Evolutionary conservation across 2,797 vertebrate genomes (phyloP).

Genomic region (Discoglossus pictus): DNA sequence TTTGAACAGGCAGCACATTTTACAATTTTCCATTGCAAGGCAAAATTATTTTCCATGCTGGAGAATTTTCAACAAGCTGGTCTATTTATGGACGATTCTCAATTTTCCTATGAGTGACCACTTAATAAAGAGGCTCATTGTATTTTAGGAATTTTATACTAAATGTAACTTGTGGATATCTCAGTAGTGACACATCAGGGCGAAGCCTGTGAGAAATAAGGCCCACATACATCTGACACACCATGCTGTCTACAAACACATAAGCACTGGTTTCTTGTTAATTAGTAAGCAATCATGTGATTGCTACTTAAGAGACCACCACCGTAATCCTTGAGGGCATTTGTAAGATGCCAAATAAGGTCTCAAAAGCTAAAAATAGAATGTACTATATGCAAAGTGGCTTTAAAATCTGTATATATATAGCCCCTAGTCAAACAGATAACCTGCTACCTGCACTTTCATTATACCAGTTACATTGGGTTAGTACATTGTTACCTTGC

Average conservation of each 20-base stretch:
- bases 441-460: too few species aligned
- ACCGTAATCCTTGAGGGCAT: conserved; percentile 20
- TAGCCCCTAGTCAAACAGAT: too few species aligned
- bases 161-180: conserved; percentile 19
- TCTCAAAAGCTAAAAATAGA: conserved; percentile 25
- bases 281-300: conserved; percentile 38
- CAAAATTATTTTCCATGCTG: conserved; percentile 45
- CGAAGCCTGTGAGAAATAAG: conserved; percentile 5
- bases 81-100: conserved; percentile 43
- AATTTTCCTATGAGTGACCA: conserved; percentile 44
- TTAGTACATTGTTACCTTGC: too few species aligned
- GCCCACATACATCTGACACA: neutral
- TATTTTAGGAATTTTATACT: conserved; percentile 25
- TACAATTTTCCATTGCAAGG: conserved; percentile 49
- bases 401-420: conserved; percentile 11
- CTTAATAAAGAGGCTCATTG: conserved; percentile 37
- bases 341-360: conserved; percentile 39
- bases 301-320: conserved; percentile 24
- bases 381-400: conserved; percentile 19
- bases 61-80: conserved; percentile 41
- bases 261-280: conserved; percentile 31
- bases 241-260: conserved; percentile 4
- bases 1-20: conserved; percentile 39
- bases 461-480: too few species aligned
- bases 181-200: conserved; percentile 7